Evolutionary conservation across 2,888 invertebrate species (phyloP).

Genomic region (Tipula confusa): DNA sequence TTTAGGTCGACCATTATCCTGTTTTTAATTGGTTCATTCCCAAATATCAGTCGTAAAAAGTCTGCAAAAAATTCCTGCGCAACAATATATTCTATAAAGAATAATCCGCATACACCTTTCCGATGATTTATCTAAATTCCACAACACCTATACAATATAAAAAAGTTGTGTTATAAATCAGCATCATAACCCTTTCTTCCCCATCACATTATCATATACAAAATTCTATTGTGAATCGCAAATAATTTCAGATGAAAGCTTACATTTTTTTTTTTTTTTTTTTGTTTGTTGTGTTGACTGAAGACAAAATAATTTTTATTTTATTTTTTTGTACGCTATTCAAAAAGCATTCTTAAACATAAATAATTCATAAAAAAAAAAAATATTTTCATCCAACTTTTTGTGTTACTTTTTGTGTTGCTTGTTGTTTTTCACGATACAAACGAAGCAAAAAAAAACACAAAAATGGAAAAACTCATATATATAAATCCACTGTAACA

Average conservation of each 20-base stretch:
- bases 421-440: background rate
- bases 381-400: background rate
- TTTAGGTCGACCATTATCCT: too few species aligned
- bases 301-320: background rate
- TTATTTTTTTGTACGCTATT: background rate
- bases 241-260: background rate
- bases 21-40: too few species aligned
- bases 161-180: too few species aligned
- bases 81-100: too few species aligned
- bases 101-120: too few species aligned
- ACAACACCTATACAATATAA: background rate
- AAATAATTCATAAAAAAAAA: conserved; percentile 20
- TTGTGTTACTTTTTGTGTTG: background rate
- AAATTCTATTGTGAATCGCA: background rate
- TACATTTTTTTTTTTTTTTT: too few species aligned
- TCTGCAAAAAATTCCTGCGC: too few species aligned
- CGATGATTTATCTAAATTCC: background rate
- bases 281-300: background rate
- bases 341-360: background rate
- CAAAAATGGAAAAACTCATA: too few species aligned
- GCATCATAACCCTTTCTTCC: background rate
- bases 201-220: background rate
- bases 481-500: background rate
- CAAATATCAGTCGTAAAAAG: too few species aligned
- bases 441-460: too few species aligned